Evolutionary conservation across 2,888 invertebrate genomes (phyloP).

Genomic region (Scaptodrosophila latifasciaeformis): DNA sequence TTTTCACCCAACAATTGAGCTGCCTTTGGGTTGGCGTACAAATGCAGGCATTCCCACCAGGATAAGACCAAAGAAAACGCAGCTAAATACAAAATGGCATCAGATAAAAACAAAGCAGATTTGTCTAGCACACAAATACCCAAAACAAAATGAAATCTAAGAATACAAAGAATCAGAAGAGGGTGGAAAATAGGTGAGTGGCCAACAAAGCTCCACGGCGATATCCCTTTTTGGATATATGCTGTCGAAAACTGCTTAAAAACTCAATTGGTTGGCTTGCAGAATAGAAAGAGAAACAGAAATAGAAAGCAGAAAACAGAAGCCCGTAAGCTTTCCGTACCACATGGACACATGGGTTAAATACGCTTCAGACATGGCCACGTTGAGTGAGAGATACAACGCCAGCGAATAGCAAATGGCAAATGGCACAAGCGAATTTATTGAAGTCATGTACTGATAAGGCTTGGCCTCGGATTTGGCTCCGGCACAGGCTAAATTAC

Average conservation of each 20-base stretch:
- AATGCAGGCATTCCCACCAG: slow-evolving; percentile 67
- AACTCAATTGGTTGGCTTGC: slow-evolving; percentile 58
- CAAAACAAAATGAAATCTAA: slow-evolving; percentile 17
- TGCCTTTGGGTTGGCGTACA: slow-evolving; percentile 37
- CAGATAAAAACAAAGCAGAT: slow-evolving; percentile 70
- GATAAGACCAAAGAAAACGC: slow-evolving; percentile 43
- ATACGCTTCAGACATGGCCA: slow-evolving; percentile 33
- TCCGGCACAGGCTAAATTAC: slow-evolving; percentile 55
- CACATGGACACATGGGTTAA: slow-evolving; percentile 42
- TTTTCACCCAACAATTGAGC: too few relatives aligned
- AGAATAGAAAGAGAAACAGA: slow-evolving; percentile 39
- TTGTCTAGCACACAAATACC: slow-evolving; percentile 42
- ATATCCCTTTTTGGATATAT: slow-evolving; percentile 29
- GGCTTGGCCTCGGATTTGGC: slow-evolving; percentile 37
- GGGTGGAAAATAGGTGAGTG: too few relatives aligned
- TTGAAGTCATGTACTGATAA: slow-evolving; percentile 68
- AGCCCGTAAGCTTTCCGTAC: too few relatives aligned
- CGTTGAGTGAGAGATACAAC: slow-evolving; percentile 57
- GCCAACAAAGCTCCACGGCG: neutral
- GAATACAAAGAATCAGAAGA: too few relatives aligned
- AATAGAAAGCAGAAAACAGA: too few relatives aligned
- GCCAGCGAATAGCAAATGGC: too few relatives aligned
- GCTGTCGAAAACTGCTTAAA: slow-evolving; percentile 65
- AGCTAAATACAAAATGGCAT: slow-evolving; percentile 61
- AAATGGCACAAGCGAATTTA: slow-evolving; percentile 59